These are phyloP conservation scores for Dinomys branickii DNA, from an alignment of 2,113 vertebrate genomes.

Conservation along the genomic window DNA sequence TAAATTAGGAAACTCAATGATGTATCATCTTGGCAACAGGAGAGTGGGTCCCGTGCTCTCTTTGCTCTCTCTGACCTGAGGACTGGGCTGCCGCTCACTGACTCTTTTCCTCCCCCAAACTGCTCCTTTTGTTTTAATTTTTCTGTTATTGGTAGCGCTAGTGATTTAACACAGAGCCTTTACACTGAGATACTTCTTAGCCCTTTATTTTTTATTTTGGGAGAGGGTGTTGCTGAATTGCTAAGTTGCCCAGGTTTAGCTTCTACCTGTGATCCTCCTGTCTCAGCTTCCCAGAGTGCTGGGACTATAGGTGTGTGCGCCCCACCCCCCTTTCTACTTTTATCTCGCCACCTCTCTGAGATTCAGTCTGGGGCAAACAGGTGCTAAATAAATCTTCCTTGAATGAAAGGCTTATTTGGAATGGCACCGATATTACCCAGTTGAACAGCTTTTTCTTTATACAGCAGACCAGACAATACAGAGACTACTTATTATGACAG, in stretches of 20 bases:
- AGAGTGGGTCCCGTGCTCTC: background rate
- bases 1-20: background rate
- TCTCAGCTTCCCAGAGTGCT: background rate
- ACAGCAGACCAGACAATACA: background rate
- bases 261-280: background rate
- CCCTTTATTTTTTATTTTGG: background rate
- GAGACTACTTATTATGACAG: background rate
- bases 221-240: background rate
- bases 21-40: background rate
- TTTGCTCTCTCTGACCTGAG: background rate
- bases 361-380: background rate
- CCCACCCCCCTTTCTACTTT: background rate
- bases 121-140: background rate
- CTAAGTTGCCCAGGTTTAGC: background rate
- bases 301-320: background rate
- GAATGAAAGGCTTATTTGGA: constrained; percentile 35
- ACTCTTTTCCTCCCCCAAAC: background rate
- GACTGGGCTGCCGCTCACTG: background rate
- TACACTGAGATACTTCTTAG: background rate
- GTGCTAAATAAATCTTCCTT: background rate
- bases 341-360: background rate
- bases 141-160: background rate
- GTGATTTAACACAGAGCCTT: background rate
- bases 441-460: background rate
- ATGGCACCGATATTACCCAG: background rate